These are phyloP conservation scores for Drosophila pseudoananassae DNA, from an alignment of 1,140 invertebrate species.

Conservation along the genomic window DNA sequence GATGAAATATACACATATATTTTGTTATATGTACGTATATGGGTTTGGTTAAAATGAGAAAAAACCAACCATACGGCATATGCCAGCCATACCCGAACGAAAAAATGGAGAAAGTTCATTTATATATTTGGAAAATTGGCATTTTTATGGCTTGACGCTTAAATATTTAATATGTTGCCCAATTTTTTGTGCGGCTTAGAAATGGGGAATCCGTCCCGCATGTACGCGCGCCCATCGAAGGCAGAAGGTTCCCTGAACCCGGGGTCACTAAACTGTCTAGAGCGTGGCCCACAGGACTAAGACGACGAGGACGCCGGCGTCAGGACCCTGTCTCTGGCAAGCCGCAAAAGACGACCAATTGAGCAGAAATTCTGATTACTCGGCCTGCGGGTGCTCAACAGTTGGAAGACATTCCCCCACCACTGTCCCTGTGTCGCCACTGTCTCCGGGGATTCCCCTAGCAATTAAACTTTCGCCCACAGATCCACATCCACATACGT, in stretches of 20 bases:
- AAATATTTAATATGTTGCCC: slow-evolving; percentile 67
- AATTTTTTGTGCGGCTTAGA: slow-evolving; percentile 21
- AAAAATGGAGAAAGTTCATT: slow-evolving; percentile 15
- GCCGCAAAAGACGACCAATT: slow-evolving; percentile 36
- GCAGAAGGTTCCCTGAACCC: slow-evolving; percentile 29
- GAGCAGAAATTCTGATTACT: slow-evolving; percentile 48
- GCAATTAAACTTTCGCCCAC: slow-evolving; percentile 29
- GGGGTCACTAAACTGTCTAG: slow-evolving; percentile 40
- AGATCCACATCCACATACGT: background rate
- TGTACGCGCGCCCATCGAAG: background rate
- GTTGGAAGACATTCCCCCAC: background rate
- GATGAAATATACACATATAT: background rate
- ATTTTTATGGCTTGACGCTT: slow-evolving; percentile 59
- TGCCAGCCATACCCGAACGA: background rate
- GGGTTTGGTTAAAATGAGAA: background rate
- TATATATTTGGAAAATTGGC: slow-evolving; percentile 58
- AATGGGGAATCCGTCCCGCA: slow-evolving; percentile 31
- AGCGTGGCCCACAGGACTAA: background rate
- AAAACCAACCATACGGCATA: slow-evolving; percentile 23
- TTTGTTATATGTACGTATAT: background rate
- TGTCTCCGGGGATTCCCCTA: slow-evolving; percentile 6
- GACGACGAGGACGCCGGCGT: slow-evolving; percentile 2
- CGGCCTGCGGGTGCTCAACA: background rate
- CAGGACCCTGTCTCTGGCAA: slow-evolving; percentile 17
- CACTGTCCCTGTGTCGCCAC: background rate